These are phyloP conservation scores for Recurvirostra avosetta DNA, from an alignment of 2,113 vertebrate genomes.

Conservation along the genomic window DNA sequence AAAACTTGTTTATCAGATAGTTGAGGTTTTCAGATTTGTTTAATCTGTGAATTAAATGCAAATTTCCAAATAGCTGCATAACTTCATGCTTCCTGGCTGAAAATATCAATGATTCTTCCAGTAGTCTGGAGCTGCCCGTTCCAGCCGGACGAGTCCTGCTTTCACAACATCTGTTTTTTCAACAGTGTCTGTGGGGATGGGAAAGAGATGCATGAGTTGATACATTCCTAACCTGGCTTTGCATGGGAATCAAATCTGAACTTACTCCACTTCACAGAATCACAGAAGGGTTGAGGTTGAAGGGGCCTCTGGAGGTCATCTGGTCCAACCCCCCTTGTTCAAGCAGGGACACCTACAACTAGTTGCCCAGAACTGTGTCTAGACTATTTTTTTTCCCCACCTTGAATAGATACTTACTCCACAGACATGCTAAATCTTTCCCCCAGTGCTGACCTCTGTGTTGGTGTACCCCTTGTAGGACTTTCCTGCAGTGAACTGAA, in stretches of 20 bases:
- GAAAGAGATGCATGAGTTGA: neutral
- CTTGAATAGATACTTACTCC: neutral
- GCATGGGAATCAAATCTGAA: neutral
- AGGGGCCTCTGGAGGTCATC: neutral
- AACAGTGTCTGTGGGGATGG: neutral
- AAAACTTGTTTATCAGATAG: neutral
- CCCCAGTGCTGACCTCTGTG: neutral
- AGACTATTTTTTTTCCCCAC: neutral
- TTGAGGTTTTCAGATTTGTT: neutral
- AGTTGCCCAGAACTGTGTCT: neutral
- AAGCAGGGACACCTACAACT: neutral
- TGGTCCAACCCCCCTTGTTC: neutral
- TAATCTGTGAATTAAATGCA: constrained; percentile 27
- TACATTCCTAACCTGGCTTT: neutral
- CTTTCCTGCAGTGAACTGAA: neutral
- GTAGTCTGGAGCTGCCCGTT: constrained; percentile 1
- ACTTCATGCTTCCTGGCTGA: constrained; percentile 18
- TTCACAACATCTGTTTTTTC: neutral
- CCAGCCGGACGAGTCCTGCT: neutral
- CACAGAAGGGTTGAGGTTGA: neutral
- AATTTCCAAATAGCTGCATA: constrained; percentile 5
- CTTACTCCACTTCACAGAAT: neutral
- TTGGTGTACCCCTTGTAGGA: neutral
- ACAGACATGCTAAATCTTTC: neutral
- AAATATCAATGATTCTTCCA: neutral